Percentiles rank a stretch among this genome's conserved stretches.
phyloP scores from a whole-genome alignment of 2,113 vertebrate species.

The Sprattus sprattus region DNA sequence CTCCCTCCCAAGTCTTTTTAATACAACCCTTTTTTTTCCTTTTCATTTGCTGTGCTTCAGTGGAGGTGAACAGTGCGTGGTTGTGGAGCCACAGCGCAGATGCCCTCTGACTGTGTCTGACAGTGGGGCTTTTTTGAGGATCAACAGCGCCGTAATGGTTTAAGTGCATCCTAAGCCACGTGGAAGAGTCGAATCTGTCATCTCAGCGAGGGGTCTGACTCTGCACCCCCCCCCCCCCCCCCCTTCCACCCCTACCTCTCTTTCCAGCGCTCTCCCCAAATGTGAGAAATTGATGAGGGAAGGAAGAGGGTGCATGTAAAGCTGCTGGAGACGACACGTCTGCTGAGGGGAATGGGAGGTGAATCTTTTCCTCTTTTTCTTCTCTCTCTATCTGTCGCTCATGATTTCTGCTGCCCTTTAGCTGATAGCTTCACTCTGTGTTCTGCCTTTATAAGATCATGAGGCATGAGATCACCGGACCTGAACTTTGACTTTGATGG shows the following conservation, averaged over 20 bases:
- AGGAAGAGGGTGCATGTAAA: conserved; percentile 36
- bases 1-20: background rate
- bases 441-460: background rate
- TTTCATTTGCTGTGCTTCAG: conserved; percentile 8
- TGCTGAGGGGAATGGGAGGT: conserved; percentile 27
- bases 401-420: background rate
- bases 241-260: conserved; percentile 23
- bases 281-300: conserved; percentile 52
- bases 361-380: conserved; percentile 14
- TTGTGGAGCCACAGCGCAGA: background rate
- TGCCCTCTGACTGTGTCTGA: conserved; percentile 12
- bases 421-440: background rate
- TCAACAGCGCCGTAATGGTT: conserved; percentile 42
- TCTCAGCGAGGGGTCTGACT: conserved; percentile 53
- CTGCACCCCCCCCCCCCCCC: conserved; percentile 14
- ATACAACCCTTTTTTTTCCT: background rate
- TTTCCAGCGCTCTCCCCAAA: background rate
- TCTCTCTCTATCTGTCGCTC: background rate
- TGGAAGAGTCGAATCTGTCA: conserved; percentile 56
- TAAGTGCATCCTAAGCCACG: conserved; percentile 50
- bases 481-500: background rate
- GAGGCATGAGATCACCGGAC: background rate
- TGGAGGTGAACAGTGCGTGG: conserved; percentile 7
- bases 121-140: conserved; percentile 19
- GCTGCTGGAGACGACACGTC: conserved; percentile 23